Evolutionary conservation across 2,797 vertebrate genomes (phyloP).

Genomic region (Huso huso): DNA sequence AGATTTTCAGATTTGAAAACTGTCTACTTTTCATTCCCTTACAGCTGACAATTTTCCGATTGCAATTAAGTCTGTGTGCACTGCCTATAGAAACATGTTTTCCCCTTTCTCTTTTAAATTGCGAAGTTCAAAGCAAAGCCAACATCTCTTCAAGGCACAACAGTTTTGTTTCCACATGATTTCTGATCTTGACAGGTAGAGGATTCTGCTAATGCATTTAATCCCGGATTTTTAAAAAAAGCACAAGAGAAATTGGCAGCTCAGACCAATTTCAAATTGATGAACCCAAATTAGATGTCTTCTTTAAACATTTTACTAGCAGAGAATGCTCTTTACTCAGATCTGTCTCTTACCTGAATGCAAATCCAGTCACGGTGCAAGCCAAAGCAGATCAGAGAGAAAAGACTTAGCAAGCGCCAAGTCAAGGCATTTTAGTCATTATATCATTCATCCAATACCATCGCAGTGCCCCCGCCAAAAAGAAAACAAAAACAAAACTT

Average conservation of each 20-base stretch:
- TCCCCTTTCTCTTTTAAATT: constrained; percentile 11
- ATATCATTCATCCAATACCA: background rate
- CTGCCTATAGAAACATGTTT: constrained; percentile 12
- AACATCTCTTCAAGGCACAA: constrained; percentile 28
- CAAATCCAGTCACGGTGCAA: constrained; percentile 49
- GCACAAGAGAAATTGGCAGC: constrained; percentile 31
- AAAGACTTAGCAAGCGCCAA: constrained; percentile 45
- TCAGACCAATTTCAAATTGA: constrained; percentile 67
- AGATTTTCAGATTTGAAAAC: constrained; percentile 18
- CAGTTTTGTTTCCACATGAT: constrained; percentile 38
- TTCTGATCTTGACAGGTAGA: constrained; percentile 34
- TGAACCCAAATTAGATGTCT: constrained; percentile 62
- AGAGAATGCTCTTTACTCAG: constrained; percentile 60
- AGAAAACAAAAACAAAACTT: too few species aligned
- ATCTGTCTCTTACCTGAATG: constrained; percentile 58
- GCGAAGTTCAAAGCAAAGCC: constrained; percentile 30
- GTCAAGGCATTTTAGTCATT: constrained; percentile 10
- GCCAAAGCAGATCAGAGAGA: constrained; percentile 43
- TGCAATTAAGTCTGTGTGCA: constrained; percentile 8
- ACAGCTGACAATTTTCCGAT: constrained; percentile 9
- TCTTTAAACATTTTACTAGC: constrained; percentile 69
- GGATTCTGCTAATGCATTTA: constrained; percentile 45
- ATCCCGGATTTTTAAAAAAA: constrained; percentile 40
- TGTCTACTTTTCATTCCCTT: constrained; percentile 17
- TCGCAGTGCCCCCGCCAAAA: too few species aligned